Evolutionary conservation across 2,113 vertebrate genomes (phyloP).

Genomic region (Halichoerus grypus): DNA sequence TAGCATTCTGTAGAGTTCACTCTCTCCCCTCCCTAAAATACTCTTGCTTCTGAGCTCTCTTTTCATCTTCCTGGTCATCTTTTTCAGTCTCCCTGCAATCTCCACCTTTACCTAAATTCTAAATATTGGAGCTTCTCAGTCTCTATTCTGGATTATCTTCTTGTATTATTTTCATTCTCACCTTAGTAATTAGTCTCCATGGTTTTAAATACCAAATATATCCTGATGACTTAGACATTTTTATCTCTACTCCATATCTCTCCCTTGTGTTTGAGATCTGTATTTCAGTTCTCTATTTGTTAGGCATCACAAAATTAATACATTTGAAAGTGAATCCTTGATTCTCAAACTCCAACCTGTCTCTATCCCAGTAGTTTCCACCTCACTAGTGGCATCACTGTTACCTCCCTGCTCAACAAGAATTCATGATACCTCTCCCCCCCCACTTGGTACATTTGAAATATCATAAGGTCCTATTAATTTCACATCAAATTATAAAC

Average conservation of each 20-base stretch:
- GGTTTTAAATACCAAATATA: not conserved
- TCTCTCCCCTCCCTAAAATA: not conserved
- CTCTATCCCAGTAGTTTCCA: not conserved
- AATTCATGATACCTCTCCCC: not conserved
- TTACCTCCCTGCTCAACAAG: not conserved
- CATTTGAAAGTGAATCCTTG: not conserved
- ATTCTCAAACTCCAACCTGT: not conserved
- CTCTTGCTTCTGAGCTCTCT: not conserved
- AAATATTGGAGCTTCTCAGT: not conserved
- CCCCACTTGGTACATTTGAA: not conserved
- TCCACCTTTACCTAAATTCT: not conserved
- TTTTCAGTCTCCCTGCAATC: not conserved
- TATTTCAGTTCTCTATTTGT: not conserved
- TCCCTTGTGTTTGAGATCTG: not conserved
- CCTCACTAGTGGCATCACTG: not conserved
- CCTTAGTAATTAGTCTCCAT: not conserved
- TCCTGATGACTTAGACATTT: not conserved
- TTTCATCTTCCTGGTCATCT: not conserved
- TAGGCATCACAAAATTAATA: not conserved
- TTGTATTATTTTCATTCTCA: not conserved
- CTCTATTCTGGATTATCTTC: not conserved
- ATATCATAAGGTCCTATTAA: not conserved
- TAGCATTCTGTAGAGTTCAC: not conserved
- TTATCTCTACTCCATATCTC: not conserved
- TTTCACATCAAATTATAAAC: not conserved